Percentiles rank a stretch among this genome's conserved stretches.
Conservation (phyloP, 2,113 vertebrate species). For the Phainopepla nitens region DNA sequence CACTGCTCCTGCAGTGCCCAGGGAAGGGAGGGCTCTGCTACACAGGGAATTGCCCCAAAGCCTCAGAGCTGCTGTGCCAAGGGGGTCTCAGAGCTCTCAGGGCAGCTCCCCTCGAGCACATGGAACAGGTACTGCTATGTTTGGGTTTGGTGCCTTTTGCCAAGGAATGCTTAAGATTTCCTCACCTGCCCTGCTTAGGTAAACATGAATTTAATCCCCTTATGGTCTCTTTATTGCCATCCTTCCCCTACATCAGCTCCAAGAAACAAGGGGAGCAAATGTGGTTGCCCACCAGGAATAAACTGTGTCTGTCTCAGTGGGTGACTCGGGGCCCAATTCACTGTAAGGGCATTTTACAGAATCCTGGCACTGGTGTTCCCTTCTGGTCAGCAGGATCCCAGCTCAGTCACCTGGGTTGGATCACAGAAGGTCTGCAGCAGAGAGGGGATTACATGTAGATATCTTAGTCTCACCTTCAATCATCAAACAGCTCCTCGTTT, state of each 20-base stretch:
- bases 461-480: background rate
- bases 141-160: background rate
- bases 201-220: background rate
- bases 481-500: background rate
- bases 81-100: background rate
- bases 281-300: fast-evolving
- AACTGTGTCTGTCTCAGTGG: background rate
- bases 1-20: background rate
- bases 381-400: background rate
- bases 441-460: background rate
- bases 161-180: background rate
- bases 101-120: background rate
- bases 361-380: background rate
- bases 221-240: background rate
- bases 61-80: background rate
- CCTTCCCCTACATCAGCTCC: no score
- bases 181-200: background rate
- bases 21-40: background rate
- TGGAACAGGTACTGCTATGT: fast-evolving
- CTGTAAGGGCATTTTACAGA: background rate
- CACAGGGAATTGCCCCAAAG: background rate
- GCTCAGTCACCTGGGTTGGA: background rate
- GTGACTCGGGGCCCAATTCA: background rate
- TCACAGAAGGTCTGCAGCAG: background rate
- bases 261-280: no score